Evolutionary conservation across 2,113 vertebrate genomes (phyloP).

Genomic region (Daboia siamensis): DNA sequence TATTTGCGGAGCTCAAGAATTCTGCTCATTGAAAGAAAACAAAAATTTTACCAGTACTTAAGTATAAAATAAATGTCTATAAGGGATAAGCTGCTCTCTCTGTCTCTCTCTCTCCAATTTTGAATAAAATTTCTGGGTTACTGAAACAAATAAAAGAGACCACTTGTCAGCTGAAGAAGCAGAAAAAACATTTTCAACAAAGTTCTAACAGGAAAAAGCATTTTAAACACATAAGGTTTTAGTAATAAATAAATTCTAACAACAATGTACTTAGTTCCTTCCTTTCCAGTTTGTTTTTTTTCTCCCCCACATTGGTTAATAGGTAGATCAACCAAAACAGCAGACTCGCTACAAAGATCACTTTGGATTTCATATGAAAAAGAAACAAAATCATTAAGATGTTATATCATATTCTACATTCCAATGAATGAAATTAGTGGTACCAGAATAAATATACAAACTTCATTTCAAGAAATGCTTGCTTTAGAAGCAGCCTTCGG

Average conservation of each 20-base stretch:
- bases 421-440: background rate
- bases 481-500: background rate
- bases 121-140: background rate
- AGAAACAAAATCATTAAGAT: slow-evolving; percentile 10
- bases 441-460: background rate
- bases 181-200: background rate
- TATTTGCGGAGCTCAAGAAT: background rate
- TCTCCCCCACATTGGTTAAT: background rate
- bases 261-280: background rate
- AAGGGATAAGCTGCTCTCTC: background rate
- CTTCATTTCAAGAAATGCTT: accelerated
- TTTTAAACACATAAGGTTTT: background rate
- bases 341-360: background rate
- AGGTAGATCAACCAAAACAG: background rate
- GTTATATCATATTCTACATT: background rate
- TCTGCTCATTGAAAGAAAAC: background rate
- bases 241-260: background rate
- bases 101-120: background rate
- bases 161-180: background rate
- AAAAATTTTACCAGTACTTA: background rate
- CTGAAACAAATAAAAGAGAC: background rate
- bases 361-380: background rate
- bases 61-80: background rate
- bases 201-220: background rate
- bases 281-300: background rate